Evolutionary conservation across 2,113 vertebrate genomes (phyloP), one percentile per base, ranked within the genome.

Genomic region (Phaethornis superciliosus): DNA sequence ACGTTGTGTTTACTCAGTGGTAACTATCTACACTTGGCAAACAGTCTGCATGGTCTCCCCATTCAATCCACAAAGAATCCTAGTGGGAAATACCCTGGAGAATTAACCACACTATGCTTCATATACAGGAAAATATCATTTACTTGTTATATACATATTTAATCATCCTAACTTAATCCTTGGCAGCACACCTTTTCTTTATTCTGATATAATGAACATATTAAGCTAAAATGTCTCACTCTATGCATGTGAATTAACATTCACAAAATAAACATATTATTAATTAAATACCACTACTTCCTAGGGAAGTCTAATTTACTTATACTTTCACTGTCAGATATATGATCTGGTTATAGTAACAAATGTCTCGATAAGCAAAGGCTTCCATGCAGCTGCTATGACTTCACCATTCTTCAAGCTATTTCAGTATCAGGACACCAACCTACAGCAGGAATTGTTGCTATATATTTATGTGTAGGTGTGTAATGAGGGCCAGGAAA

Each of bases 391-490:
- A 40, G 40, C 40, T 40, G 40, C 40, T 40, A 40, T 40, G 40
- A 40, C 40, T 40, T 40, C 40, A 40, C 11, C 40, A 40, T 40
- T 40, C 40, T 40, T 40, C 40, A 40, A 40, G 40, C 40, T 40
- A 40, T 40, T 40, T 40, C 40, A 40, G 40, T 40, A 40, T 40
- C 40, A 11, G 40, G 40, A 20, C 19, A 93, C 95, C 97, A 86
- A 56, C 96, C 87, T 28, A 94, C 92, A 80, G 95, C 94, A 27
- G 95, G 81, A 76, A 95, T 67, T 33, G 93, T 76, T 64, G 96
- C 95, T 76, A 79, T 74, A 11, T 89, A 82, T 74, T 95, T 77
- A 81, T 85, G 56, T 94, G 94, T 44, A 95, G 65, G 15, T 91
- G 70, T 94, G 62, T 95, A 97, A 92, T 55, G 91, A 55, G 11